Base-by-base conservation (phyloP, 2,888 invertebrate species). In the Apotomis betuletana region DNA sequence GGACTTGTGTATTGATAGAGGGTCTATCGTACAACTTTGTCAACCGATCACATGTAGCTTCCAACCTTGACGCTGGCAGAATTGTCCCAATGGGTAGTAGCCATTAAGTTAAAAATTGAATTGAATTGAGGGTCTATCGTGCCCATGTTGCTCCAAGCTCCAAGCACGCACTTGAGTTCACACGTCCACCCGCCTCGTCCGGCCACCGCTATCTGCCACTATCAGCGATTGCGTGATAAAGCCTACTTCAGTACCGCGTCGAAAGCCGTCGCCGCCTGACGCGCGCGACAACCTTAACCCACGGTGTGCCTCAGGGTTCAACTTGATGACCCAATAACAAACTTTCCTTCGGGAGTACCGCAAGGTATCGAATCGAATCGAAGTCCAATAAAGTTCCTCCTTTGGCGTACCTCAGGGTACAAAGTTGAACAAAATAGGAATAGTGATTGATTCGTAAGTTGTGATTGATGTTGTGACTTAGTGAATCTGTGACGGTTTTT, bases 141-240 rank as follows among this genome's bases (percentile, higher is more conserved):
- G 41, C 41, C 41, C 6, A 41, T 41, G 6, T 41, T 6, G 3
- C 41, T 41, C 6, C 41, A 41, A 41, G 41, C 41, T 41, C 41
- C 3, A 41, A 41, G 41, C 41, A 6, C 41, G 41, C 41, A 54
- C 4, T 15, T n/a, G 4, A 13, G 10, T 15, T 27, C 6, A n/a
- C 38, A 67, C 67, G 70, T 51, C 70, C 55, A 38, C 12, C 60
- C 27, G 5, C 41, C 4, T 8, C n/a, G 46, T 55, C 44, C n/a
- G 9, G 15, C 15, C 36, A 8, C 67, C 51, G 55, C 67, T 67
- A 62, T 67, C 71, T 71, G 67, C 54, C 13, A 54, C 67, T 71
- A 71, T 71, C 71, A 71, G 65, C 8, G 49, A 62, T 67, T 41
- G 59, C n/a, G 38, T 57, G 67, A 67, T 67, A 62, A 44, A 8